Percentiles rank a stretch among this genome's conserved stretches.
These are phyloP conservation scores for Bombus sibiricus DNA, from an alignment of 1,140 invertebrate species.

Conservation along the genomic window DNA sequence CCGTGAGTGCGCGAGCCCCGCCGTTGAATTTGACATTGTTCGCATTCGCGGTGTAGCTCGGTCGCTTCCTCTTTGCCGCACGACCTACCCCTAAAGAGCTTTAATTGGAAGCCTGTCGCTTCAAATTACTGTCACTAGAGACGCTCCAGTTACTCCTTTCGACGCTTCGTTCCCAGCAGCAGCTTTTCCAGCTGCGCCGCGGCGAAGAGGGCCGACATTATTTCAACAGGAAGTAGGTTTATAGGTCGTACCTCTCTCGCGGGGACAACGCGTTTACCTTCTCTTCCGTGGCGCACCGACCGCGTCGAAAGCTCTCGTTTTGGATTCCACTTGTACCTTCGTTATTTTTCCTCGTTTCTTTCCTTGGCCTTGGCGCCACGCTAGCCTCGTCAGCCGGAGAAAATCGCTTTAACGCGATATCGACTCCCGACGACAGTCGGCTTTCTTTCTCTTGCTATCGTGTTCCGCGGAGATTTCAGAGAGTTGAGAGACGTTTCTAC, in stretches of 20 bases:
- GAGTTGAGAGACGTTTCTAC: not conserved
- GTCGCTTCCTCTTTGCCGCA: conserved; percentile 22
- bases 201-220: conserved; percentile 42
- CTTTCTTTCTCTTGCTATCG: not conserved
- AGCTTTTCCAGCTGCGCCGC: conserved; percentile 18
- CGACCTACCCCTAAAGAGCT: conserved; percentile 68
- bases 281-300: conserved; percentile 32
- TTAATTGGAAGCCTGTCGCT: conserved; percentile 76
- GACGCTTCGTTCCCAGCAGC: conserved; percentile 27
- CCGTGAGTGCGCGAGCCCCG: conserved; percentile 31
- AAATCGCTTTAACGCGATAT: conserved; percentile 23
- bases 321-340: conserved; percentile 43
- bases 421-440: too few species aligned
- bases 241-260: conserved; percentile 55
- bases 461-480: not conserved
- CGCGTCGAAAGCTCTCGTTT: conserved; percentile 45
- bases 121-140: conserved; percentile 74
- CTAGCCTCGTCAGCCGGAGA: not conserved
- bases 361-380: conserved; percentile 38
- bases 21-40: conserved; percentile 68
- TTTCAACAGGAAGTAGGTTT: conserved; percentile 66
- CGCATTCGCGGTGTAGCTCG: conserved; percentile 29
- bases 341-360: conserved; percentile 31
- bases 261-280: conserved; percentile 32
- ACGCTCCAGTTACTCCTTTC: conserved; percentile 72